A percentile compares a stretch with the other conserved stretches of the same genome.
Conservation (phyloP, 2,113 vertebrate genomes). For the Scartelaos histophorus region DNA sequence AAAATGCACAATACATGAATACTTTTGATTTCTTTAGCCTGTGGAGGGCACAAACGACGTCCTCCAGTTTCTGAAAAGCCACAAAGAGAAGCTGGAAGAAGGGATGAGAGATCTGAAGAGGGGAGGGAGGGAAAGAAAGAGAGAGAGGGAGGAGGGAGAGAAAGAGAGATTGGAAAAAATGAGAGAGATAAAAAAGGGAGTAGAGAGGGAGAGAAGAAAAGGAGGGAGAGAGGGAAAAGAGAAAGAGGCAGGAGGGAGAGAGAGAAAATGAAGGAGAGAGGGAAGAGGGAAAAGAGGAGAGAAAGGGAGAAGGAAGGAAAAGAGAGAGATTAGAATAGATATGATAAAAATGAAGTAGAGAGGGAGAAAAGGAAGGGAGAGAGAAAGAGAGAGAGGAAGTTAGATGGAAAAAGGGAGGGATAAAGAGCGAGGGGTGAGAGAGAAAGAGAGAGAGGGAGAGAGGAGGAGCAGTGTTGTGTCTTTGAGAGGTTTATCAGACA, state of each 20-base stretch:
- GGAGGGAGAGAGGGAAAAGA: too few relatives aligned
- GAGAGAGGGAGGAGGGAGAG: too few relatives aligned
- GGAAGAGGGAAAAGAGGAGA: too few relatives aligned
- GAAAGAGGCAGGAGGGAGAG: too few relatives aligned
- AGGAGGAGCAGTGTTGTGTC: neutral
- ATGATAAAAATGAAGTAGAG: too few relatives aligned
- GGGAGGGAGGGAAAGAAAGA: too few relatives aligned
- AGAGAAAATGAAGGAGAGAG: too few relatives aligned
- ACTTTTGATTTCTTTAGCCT: constrained; percentile 52
- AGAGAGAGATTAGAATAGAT: neutral
- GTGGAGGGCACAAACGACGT: constrained; percentile 71
- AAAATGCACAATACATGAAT: too few relatives aligned
- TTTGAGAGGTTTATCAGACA: constrained; percentile 8
- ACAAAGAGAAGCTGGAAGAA: constrained; percentile 77
- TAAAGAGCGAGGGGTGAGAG: neutral
- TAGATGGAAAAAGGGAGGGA: neutral
- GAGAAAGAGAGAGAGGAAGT: neutral
- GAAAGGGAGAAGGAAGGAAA: neutral
- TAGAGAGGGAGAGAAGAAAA: too few relatives aligned
- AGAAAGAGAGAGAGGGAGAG: neutral
- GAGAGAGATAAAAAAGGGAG: too few relatives aligned
- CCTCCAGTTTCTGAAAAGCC: constrained; percentile 75
- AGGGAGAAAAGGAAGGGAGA: too few relatives aligned
- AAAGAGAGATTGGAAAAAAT: too few relatives aligned
- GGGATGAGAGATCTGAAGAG: constrained; percentile 68